Evolutionary conservation across 1,140 invertebrate species (phyloP), one percentile per base, ranked within the genome.

Genomic region (Drosophila trapezifrons): DNA sequence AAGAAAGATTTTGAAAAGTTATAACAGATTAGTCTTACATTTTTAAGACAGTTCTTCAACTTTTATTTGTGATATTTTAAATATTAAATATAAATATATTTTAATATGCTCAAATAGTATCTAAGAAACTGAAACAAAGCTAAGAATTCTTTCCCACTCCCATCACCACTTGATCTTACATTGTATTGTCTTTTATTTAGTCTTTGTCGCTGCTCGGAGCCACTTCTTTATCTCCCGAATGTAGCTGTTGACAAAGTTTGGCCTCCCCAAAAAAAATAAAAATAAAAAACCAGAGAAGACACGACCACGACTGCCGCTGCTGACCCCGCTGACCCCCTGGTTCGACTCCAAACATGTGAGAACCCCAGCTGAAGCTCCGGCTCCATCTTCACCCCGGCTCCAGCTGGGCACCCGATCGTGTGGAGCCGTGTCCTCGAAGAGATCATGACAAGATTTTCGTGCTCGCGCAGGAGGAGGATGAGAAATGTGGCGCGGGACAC

Each of bases 381-480:
- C 35, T 49, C 65, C 67, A 75, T 51, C 52, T 45, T 20, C 51
- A 20, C 55, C n/a, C 35, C 18, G 4, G 29, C 51, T 58, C 67
- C 65, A 75, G 59, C 59, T 76, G 72, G 65, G 38, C 20, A 35
- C 38, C 60, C 54, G 78, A 78, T 86, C 82, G 82, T 85, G 82
- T 67, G 49, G 49, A 54, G 37, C 49, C 67, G 80, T 80, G 80
- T 84, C 80, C 80, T 84, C 80, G 76, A 56, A 58, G 65, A 71
- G 65, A 91, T 91, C 90, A 91, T 91, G 90, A 91, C 90, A 91
- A 91, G 77, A 81, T 83, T 87, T 87, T 87, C 84, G 84, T 87
- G 84, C 85, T 47, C 45, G 65, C 76, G 65, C 73, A 67, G 13
- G 13, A 52, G 69, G 82, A 77, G 71, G 81, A 91, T 91, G 89